Evolutionary conservation across 1,140 invertebrate genomes (phyloP).

Genomic region (Pinna nobilis): DNA sequence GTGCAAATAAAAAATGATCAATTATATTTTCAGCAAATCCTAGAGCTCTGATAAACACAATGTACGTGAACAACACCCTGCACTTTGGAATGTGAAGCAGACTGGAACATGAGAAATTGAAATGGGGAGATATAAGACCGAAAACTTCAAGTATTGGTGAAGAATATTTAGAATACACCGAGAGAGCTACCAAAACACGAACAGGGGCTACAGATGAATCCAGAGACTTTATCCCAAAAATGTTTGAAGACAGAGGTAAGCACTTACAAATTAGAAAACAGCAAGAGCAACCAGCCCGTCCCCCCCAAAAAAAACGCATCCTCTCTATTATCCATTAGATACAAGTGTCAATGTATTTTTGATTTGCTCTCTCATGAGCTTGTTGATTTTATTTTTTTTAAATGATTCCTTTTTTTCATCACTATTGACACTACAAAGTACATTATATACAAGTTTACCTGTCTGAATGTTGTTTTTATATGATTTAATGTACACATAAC

Average conservation of each 20-base stretch:
- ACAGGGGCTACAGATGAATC: background rate
- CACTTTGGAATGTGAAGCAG: constrained; percentile 3
- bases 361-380: no score
- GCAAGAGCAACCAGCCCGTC: no score
- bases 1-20: background rate
- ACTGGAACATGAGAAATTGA: constrained; percentile 8
- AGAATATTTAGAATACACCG: background rate
- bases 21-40: constrained; percentile 14
- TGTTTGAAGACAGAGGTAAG: constrained; percentile 25
- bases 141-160: constrained; percentile 6
- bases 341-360: no score
- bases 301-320: no score
- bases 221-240: constrained; percentile 1
- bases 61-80: constrained; percentile 9
- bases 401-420: no score
- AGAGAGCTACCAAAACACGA: constrained; percentile 16
- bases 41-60: constrained; percentile 4
- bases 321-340: no score
- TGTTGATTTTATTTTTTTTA: no score
- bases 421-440: no score
- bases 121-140: background rate
- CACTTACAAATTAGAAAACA: no score
- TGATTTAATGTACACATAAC: no score
- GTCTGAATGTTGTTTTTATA: no score
- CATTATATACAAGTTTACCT: no score